Base-by-base conservation (phyloP, 2,888 invertebrate species). In the Odontothrips loti region DNA sequence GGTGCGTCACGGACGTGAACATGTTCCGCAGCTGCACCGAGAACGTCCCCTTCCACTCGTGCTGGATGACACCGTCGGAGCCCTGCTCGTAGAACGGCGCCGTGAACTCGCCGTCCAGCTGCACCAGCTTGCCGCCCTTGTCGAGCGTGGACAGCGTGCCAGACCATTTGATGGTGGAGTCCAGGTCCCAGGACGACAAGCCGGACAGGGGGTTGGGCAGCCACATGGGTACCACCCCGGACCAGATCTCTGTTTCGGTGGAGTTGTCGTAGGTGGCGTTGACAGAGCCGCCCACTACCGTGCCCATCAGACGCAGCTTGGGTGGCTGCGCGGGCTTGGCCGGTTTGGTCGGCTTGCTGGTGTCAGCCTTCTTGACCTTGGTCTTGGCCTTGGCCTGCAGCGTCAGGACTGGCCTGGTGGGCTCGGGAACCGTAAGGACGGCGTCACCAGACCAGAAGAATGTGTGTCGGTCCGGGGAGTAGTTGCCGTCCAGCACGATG, bases 361-460 rank as follows among this genome's bases (percentile, higher is more conserved):
- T 27, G 27, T 75, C 68, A 27, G n/a, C 68, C 68, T 75, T 75
- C 68, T 75, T 27, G 11, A 75, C 27, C 34, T 43, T 6, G 27
- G 68, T 27, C 68, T 75, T 75, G 27, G 68, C 11, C 68, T 27
- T 27, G 27, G 23, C 68, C 68, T 27, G 68, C 68, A 75, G 68
- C 11, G 23, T 8, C 23, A 23, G 68, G 23, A 27, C 23, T 27
- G 23, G 27, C 12, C 23, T n/a, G 68, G 11, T 11, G 23, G 68
- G 68, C 23, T 75, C 68, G 6, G 83, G 82, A 27, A 83, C 63
- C 15, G 80, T 82, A 17, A 83, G 51, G 20, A 80, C 79, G 1
- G 80, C 79, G 17, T 81, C 81, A n/a, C 84, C 84, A 29, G 80
- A 80, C 84, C 84, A 84, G 78, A 79, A 81, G 79, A 84, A 84